A percentile compares a stretch with the other conserved stretches of the same genome.
phyloP scores from a whole-genome alignment of 2,797 vertebrate species.

The Craterocephalus amniculus region DNA sequence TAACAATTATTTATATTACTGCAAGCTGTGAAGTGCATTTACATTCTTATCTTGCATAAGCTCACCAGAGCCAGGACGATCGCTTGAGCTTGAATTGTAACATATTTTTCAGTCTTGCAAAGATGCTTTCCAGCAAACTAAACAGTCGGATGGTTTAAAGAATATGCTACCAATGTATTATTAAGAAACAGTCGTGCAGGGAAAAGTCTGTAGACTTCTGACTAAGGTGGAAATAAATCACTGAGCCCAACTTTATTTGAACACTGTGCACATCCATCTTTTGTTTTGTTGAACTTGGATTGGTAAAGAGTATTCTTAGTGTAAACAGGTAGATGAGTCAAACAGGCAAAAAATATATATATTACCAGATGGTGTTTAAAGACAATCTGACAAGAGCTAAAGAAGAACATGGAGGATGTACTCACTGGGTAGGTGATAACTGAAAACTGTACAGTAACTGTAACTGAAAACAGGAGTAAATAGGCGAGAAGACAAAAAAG shows the following conservation, averaged over 20 bases:
- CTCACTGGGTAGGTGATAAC: neutral
- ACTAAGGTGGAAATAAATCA: neutral
- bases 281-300: neutral
- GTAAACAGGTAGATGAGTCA: neutral
- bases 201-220: neutral
- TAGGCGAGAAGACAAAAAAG: neutral
- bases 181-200: neutral
- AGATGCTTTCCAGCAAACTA: neutral
- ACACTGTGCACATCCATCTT: neutral
- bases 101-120: neutral
- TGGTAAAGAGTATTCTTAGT: neutral
- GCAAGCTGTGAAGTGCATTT: neutral
- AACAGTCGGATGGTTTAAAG: neutral
- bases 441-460: too few relatives aligned
- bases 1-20: conserved; percentile 3
- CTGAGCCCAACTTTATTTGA: neutral
- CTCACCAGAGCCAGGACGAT: neutral
- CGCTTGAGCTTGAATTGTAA: neutral
- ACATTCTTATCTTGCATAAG: neutral
- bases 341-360: neutral
- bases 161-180: neutral
- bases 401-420: too few relatives aligned
- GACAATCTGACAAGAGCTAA: neutral
- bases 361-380: neutral
- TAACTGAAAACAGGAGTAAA: neutral